Evolutionary conservation across 23 tunicate genomes (phyloP).

Genomic region (Styela plicata): DNA sequence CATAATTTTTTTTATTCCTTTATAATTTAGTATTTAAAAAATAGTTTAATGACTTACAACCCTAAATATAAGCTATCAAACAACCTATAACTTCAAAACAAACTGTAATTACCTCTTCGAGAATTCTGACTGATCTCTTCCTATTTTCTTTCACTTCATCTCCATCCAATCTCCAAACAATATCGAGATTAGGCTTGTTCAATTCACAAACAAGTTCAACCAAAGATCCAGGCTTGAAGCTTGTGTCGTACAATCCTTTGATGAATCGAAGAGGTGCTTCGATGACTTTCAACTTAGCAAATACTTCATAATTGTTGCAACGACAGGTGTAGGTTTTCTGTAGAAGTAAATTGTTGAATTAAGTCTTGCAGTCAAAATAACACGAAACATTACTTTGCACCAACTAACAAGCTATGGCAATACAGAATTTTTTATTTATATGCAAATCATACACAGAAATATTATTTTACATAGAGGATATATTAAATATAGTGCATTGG

Average conservation of each 20-base stretch:
- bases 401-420: too few relatives aligned
- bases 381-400: too few relatives aligned
- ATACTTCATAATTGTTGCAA: slow-evolving; percentile 39
- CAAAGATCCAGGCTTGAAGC: slow-evolving; percentile 59
- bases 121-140: slow-evolving; percentile 40
- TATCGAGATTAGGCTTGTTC: slow-evolving; percentile 57
- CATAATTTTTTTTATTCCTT: too few relatives aligned
- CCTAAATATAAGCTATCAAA: too few relatives aligned
- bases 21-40: too few relatives aligned
- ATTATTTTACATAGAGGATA: too few relatives aligned
- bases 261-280: slow-evolving; percentile 77
- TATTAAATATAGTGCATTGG: too few relatives aligned
- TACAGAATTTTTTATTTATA: too few relatives aligned
- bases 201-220: slow-evolving; percentile 62
- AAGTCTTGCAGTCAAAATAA: too few relatives aligned
- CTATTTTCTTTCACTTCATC: slow-evolving; percentile 58
- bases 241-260: slow-evolving; percentile 56
- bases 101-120: slow-evolving; percentile 38
- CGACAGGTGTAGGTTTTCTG: slow-evolving; percentile 71
- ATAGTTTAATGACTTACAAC: too few relatives aligned
- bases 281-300: slow-evolving; percentile 47
- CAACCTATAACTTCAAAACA: not conserved
- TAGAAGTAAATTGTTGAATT: not conserved
- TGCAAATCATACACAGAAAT: too few relatives aligned
- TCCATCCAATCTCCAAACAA: slow-evolving; percentile 72